Evolutionary conservation across 1,140 invertebrate genomes (phyloP).

Genomic region (Dendrolimus punctatus): DNA sequence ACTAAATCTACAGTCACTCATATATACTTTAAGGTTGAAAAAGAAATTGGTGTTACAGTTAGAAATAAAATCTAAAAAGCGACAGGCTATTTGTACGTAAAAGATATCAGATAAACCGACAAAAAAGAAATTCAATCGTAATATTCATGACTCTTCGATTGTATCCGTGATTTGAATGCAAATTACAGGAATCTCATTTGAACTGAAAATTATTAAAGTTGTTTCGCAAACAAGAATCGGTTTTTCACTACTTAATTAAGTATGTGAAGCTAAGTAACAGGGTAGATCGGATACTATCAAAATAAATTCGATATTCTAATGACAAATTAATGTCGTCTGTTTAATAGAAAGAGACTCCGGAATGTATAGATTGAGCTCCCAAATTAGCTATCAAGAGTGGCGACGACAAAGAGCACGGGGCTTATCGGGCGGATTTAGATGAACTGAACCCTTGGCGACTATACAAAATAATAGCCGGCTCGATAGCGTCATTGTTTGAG

Average conservation of each 20-base stretch:
- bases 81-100: neutral
- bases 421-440: slow-evolving; percentile 68
- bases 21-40: too few species aligned
- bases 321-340: slow-evolving; percentile 41
- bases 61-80: neutral
- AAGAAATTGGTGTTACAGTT: too few species aligned
- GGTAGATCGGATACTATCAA: slow-evolving; percentile 27
- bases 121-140: slow-evolving; percentile 21
- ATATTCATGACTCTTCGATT: slow-evolving; percentile 27
- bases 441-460: slow-evolving; percentile 59
- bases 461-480: slow-evolving; percentile 68
- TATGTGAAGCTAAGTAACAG: slow-evolving; percentile 34
- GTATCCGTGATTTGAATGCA: slow-evolving; percentile 30
- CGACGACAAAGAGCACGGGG: slow-evolving; percentile 53
- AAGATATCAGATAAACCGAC: slow-evolving; percentile 12
- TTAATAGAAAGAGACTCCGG: slow-evolving; percentile 21
- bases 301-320: slow-evolving; percentile 44
- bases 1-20: too few species aligned
- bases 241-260: slow-evolving; percentile 38
- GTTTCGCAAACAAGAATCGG: slow-evolving; percentile 17
- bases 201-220: slow-evolving; percentile 32
- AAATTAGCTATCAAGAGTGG: slow-evolving; percentile 58
- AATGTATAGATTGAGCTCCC: slow-evolving; percentile 29
- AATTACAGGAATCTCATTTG: slow-evolving; percentile 32
- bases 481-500: slow-evolving; percentile 70